Conservation (phyloP, 2,797 vertebrate genomes). For the Neosalanx taihuensis region DNA sequence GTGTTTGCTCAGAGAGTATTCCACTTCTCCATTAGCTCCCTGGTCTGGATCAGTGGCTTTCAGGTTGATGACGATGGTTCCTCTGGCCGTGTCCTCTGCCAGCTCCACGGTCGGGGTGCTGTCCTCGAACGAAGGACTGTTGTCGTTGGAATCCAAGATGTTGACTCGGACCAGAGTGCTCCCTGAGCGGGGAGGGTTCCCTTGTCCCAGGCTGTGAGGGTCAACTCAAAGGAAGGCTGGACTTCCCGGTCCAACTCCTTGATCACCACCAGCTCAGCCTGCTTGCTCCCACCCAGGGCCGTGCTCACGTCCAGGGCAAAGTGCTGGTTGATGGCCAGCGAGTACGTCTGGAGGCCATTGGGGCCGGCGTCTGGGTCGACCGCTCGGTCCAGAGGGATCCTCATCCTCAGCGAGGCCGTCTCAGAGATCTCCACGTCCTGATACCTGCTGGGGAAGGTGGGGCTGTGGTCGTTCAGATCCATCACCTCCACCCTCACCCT, state of each 20-base stretch:
- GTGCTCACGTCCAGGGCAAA: slow-evolving; percentile 82
- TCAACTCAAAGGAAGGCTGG: slow-evolving; percentile 78
- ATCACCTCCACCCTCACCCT: slow-evolving; percentile 84
- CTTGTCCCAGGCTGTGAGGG: slow-evolving; percentile 82
- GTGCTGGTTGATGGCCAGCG: slow-evolving; percentile 81
- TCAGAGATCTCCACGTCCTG: slow-evolving; percentile 93
- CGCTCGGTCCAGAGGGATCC: slow-evolving; percentile 86
- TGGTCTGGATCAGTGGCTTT: slow-evolving; percentile 87
- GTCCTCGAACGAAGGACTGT: slow-evolving; percentile 86
- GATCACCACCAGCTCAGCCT: slow-evolving; percentile 82
- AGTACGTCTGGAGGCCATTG: slow-evolving; percentile 80
- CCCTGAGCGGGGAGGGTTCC: slow-evolving; percentile 83
- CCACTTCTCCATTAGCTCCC: slow-evolving; percentile 87
- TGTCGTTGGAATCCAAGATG: slow-evolving; percentile 90
- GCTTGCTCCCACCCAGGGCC: slow-evolving; percentile 77
- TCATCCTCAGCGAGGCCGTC: slow-evolving; percentile 77
- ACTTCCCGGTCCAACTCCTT: slow-evolving; percentile 88
- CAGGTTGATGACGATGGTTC: slow-evolving; percentile 81
- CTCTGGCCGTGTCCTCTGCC: slow-evolving; percentile 76
- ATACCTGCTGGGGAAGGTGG: slow-evolving; percentile 74
- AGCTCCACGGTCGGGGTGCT: slow-evolving; percentile 78
- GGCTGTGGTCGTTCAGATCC: slow-evolving; percentile 88
- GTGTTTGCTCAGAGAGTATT: slow-evolving; percentile 86
- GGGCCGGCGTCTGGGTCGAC: slow-evolving; percentile 80
- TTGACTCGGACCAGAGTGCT: slow-evolving; percentile 81